Evolutionary conservation across 2,888 invertebrate species (phyloP), one percentile per base, ranked within the genome.

Genomic region (Phengaris alcon): DNA sequence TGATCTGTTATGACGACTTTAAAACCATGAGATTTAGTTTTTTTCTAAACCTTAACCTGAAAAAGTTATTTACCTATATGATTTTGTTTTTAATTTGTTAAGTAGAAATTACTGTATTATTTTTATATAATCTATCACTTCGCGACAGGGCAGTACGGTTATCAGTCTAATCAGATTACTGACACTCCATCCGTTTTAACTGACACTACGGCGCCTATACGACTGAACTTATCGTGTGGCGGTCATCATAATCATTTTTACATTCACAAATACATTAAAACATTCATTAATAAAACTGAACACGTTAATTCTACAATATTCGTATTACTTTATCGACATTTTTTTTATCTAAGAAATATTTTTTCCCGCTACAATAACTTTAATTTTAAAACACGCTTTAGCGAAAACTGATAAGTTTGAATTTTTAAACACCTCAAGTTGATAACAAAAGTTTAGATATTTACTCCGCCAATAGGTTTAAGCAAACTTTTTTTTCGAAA

Each of bases 171-270:
- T 48, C 48, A 70, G 10, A 15, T 59, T n/a, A 35, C n/a, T 70
- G 51, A 15, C 70, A 70, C 51, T 15, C 51, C 10, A 51, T 70
- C 70, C 51, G 70, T 52, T 51, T 22, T 5, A 15, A 0, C 15
- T 70, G 48, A 70, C 51, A 22, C 70, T 15, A 48, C 15, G 72
- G 72, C 72, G 72, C 72, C 72, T 54, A 72, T 69, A 69, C 69
- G n/a, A 22, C 22, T 54, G 72, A 72, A 72, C n/a, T 52, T 70
- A 70, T 70, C 54, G 7, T 15, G 12, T 35, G 4, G 12, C 52
- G 72, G 72, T 72, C 51, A 44, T 10, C 12, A 13, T 35, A 72
- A 46, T 72, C 51, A 72, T 72, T 35, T 5, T 35, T 44, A 68
- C 44, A 68, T 9, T 72, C 6, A 35, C 10, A 4, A 35, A 72